Evolutionary conservation across 2,797 vertebrate genomes (phyloP), one percentile per base, ranked within the genome.

Genomic region (Gymnodraco acuticeps): DNA sequence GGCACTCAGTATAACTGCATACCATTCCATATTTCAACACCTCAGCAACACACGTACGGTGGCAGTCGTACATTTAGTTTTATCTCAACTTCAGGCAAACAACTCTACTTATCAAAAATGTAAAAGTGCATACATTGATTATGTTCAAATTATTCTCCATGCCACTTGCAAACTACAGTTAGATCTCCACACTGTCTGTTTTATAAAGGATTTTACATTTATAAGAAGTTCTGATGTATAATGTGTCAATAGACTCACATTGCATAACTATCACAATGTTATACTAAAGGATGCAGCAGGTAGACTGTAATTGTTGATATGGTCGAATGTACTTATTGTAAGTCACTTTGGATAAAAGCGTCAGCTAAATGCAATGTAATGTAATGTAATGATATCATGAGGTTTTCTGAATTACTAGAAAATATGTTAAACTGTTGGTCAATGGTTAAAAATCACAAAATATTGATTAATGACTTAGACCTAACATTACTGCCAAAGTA

Each of bases 1-100:
- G 63, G 70, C 53, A 70, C 11, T 62, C 68, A 76, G 64, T 64
- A 77, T 76, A 20, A 54, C 54, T 70, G 53, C 66, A 70, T 52
- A 60, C 20, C 55, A 51, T 58, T 79, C 46, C n/a, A 59, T 61
- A 68, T 43, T 47, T 54, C 48, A 69, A 16, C 12, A 45, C 33
- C 33, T 54, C 42, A 16, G n/a, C 15, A 54, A 52, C 4, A 27
- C n/a, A 43, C 55, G 50, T 20, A 55, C n/a, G 2, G 62, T 54
- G 45, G 4, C 41, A 43, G 6, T 70, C 43, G 5, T 14, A 71
- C 9, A 53, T 19, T 61, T 4, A 76, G 10, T 33, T 48, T 15
- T 50, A 38, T 61, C 1, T 10, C 33, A 15, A 23, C 27, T 55
- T 38, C 55, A 14, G 12, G 61, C 3, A 51, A 17, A 38, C 16